Percentiles rank a stretch among this genome's conserved stretches.
Conservation (phyloP, 2,113 vertebrate genomes). For the Echinops telfairi region DNA sequence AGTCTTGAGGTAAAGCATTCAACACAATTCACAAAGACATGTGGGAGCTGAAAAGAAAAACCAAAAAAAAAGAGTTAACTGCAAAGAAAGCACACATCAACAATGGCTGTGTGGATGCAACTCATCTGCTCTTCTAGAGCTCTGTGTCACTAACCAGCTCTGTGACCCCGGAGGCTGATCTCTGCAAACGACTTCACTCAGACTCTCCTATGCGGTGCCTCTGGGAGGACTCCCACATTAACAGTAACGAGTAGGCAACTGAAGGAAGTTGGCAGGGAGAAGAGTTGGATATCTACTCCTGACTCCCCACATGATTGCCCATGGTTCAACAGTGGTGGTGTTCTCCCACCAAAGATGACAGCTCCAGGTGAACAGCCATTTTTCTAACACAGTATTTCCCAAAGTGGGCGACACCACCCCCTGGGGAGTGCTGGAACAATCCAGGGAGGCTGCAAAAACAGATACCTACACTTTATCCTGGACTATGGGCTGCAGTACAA, state of each 20-base stretch:
- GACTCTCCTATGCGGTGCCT: background rate
- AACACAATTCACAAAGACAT: constrained; percentile 93
- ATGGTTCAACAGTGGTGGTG: background rate
- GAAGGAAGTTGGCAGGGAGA: background rate
- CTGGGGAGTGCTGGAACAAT: no score
- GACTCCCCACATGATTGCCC: no score
- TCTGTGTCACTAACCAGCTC: background rate
- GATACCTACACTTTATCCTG: no score
- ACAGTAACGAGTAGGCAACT: background rate
- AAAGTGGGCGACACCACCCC: no score
- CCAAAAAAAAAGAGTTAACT: constrained; percentile 10
- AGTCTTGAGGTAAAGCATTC: constrained; percentile 92
- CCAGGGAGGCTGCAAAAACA: no score
- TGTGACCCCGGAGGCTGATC: background rate
- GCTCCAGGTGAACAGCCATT: background rate
- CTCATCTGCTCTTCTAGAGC: background rate
- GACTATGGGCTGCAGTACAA: no score
- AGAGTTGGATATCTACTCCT: background rate
- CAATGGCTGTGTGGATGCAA: background rate
- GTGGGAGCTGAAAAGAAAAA: constrained; percentile 90
- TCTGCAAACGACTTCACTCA: background rate
- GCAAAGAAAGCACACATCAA: background rate
- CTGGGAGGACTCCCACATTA: background rate
- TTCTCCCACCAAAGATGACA: background rate
- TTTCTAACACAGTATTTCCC: background rate